Base-by-base conservation (phyloP, 2,888 invertebrate species). In the Ecdyonurus torrentis region DNA sequence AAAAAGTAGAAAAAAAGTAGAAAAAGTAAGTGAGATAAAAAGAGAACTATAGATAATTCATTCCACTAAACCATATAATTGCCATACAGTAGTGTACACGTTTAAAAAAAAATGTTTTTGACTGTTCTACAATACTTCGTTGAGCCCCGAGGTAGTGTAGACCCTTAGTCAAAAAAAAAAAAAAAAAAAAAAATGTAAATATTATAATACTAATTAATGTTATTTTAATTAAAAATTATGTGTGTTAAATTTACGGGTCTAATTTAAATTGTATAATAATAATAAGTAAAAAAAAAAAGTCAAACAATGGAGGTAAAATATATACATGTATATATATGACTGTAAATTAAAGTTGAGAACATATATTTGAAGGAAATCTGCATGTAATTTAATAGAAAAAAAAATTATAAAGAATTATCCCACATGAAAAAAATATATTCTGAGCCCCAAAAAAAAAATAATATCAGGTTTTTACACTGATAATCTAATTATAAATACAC, bases 81-180 rank as follows among this genome's bases (percentile, higher is more conserved):
- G n/a, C n/a, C n/a, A n/a, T 50, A 50, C 10, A 50, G 50, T 50
- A 50, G 7, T 10, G 7, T 50, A 50, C 18, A 55, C n/a, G n/a
- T 55, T 55, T 7, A 55, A 5, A 55, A 55, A 55, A 55, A 55
- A 55, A 55, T 10, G 50, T 50, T 50, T 55, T 55, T 55, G 55
- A 22, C 55, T 22, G 55, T 20, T 55, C 20, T 55, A 22, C 55
- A 55, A 18, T 22, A n/a, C 20, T 20, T 55, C 22, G 55, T 55
- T 55, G 55, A 55, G 55, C 55, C 55, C 55, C 55, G 22, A 55
- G 55, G 55, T 22, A 55, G 20, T 55, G 55, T 22, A 55, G 55
- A 55, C n/a, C n/a, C 15, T 37, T 37, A n/a, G 55, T n/a, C 55
- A 55, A 55, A 55, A 55, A 18, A 55, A 55, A 50, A 50, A 50